Base-by-base conservation (phyloP, 2,113 vertebrate genomes). In the Ibidorhyncha struthersii region DNA sequence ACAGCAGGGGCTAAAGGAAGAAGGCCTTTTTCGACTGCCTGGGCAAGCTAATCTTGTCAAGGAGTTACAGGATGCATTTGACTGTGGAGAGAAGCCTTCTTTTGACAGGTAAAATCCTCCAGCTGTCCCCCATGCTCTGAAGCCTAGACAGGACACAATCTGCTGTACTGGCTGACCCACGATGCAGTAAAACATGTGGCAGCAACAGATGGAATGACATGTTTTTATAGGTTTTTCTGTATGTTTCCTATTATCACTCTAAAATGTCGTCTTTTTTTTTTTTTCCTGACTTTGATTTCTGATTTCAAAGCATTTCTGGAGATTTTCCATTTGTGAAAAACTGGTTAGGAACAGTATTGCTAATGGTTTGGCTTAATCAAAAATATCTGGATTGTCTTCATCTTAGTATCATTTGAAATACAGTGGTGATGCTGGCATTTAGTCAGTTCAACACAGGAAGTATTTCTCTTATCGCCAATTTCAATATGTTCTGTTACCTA, bases 31-130 rank as follows among this genome's bases (percentile, higher is more conserved):
- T 93, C 98, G 99, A 22, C 97, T 99, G 41, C 99, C 99, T 0
- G 99, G 99, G 34, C 99, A 99, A 95, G 99, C 99, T 18, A 99
- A 99, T 90, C 99, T 99, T 14, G 99, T 99, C 78, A 99, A 99
- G 96, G 99, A 99, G 96, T 98, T 99, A 41, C 99, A 99, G 97
- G 99, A 99, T 62, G 99, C 99, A 0, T 99, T 99, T 65, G 99
- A 99, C 97, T 99, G 99, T 55, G 99, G 99, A 82, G 99, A 99
- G 91, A 99, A 99, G 78, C 99, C 99, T 5, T 98, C 99, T 13
- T 99, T 99, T 92, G 99, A 99, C 98, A 98, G 99, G 99, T 99
- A 98, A 96, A 69, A 8, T 30, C 58, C 36, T 72, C 29, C 74
- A 81, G 41, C 36, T 76, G n/a, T 10, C 52, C 65, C 53, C 32